These are phyloP conservation scores for Allophyes oxyacanthae DNA, from an alignment of 2,888 invertebrate species.

Conservation along the genomic window DNA sequence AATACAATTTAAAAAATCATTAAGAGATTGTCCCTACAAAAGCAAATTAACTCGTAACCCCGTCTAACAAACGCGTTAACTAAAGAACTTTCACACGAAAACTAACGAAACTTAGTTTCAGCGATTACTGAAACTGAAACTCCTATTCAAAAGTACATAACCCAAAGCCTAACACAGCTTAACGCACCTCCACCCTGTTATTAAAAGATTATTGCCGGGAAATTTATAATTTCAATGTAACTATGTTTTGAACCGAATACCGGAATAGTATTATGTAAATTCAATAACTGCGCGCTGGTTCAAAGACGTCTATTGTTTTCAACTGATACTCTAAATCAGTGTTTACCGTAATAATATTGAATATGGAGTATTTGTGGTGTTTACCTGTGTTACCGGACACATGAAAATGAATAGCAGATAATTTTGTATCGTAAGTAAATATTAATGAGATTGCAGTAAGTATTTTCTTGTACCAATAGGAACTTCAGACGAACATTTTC, in stretches of 20 bases:
- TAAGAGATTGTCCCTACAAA: background rate
- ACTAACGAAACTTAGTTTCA: slow-evolving; percentile 84
- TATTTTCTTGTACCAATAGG: slow-evolving; percentile 4
- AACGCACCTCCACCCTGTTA: slow-evolving; percentile 64
- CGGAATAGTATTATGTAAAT: slow-evolving; percentile 80
- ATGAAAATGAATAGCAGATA: background rate
- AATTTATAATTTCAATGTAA: slow-evolving; percentile 77
- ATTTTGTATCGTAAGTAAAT: background rate
- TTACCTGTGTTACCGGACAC: slow-evolving; percentile 12
- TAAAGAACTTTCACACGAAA: slow-evolving; percentile 62
- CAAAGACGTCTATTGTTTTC: slow-evolving; percentile 69
- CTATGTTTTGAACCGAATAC: slow-evolving; percentile 66
- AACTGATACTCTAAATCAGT: slow-evolving; percentile 61
- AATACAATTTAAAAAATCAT: background rate
- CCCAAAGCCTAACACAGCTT: slow-evolving; percentile 61
- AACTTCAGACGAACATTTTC: slow-evolving; percentile 4
- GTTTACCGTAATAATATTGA: slow-evolving; percentile 48
- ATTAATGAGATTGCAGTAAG: background rate
- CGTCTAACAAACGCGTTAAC: background rate
- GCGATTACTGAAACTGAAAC: slow-evolving; percentile 73
- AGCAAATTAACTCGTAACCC: background rate
- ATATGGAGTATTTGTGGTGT: slow-evolving; percentile 31
- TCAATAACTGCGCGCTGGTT: slow-evolving; percentile 65
- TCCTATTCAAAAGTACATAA: slow-evolving; percentile 58
- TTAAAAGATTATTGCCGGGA: slow-evolving; percentile 77